Percentiles rank a stretch among this genome's conserved stretches.
phyloP scores from a whole-genome alignment of 2,113 vertebrate genomes.

The Eptesicus fuscus region DNA sequence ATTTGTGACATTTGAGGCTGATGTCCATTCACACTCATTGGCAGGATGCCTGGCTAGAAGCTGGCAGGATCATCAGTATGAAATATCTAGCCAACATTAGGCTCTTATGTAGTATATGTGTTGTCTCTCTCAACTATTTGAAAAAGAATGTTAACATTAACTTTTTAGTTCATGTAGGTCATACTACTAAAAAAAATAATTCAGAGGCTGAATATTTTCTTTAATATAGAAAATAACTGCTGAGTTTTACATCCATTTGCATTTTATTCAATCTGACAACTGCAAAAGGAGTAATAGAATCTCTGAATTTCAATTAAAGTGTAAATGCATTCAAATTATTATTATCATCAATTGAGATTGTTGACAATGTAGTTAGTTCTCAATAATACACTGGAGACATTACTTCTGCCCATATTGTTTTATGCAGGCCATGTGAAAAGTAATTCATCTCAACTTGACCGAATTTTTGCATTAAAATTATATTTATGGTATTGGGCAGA shows the following conservation, averaged over 20 bases:
- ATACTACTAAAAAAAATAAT: not conserved
- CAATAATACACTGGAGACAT: not conserved
- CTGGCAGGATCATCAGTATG: not conserved
- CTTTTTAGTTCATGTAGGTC: not conserved
- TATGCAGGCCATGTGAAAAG: slow-evolving; percentile 15
- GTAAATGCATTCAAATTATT: slow-evolving; percentile 35
- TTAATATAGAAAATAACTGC: not conserved
- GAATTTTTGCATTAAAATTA: slow-evolving; percentile 47
- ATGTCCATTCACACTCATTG: not conserved
- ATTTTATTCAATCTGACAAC: slow-evolving; percentile 38
- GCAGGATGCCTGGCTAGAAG: not conserved
- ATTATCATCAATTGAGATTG: slow-evolving; percentile 4
- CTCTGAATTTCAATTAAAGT: slow-evolving; percentile 31
- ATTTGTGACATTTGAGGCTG: not conserved
- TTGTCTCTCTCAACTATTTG: not conserved
- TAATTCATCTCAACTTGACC: slow-evolving; percentile 51
- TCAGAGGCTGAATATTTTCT: not conserved
- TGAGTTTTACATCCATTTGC: not conserved
- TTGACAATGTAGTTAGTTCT: slow-evolving; percentile 23
- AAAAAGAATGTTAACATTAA: not conserved
- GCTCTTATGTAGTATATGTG: not conserved
- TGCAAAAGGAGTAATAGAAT: slow-evolving; percentile 37
- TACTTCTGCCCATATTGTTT: not conserved
- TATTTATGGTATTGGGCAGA: slow-evolving; percentile 2
- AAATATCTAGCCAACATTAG: not conserved